Conservation (phyloP, 1,140 invertebrate species). For the Hyphantria cunea region DNA sequence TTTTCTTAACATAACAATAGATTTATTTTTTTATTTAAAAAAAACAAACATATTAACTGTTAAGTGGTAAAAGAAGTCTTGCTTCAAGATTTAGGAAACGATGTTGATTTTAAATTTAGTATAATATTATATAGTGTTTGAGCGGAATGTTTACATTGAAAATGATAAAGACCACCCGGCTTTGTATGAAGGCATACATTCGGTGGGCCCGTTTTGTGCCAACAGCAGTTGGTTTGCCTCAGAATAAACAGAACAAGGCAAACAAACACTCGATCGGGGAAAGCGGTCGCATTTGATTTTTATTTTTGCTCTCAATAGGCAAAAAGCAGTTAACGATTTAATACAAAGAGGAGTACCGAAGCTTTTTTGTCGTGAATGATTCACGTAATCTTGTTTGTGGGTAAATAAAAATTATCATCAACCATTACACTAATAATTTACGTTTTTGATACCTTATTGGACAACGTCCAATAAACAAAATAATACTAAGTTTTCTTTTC, state of each 20-base stretch:
- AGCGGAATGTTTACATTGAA: conserved; percentile 66
- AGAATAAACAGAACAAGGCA: conserved; percentile 60
- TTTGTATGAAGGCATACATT: conserved; percentile 46
- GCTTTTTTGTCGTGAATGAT: conserved; percentile 24
- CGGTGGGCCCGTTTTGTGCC: conserved; percentile 49
- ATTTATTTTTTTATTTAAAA: conserved; percentile 13
- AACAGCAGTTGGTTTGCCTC: conserved; percentile 70
- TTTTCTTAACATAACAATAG: conserved; percentile 1
- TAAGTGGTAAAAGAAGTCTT: conserved; percentile 35
- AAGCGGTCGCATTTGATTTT: conserved; percentile 64
- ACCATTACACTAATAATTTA: no score
- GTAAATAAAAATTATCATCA: neutral
- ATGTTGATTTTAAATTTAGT: conserved; percentile 71
- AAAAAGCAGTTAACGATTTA: conserved; percentile 37
- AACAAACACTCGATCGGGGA: conserved; percentile 63
- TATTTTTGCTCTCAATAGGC: conserved; percentile 34
- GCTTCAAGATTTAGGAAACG: conserved; percentile 27
- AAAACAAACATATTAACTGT: conserved; percentile 40
- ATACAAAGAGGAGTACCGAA: conserved; percentile 30
- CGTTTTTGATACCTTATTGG: no score
- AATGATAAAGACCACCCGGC: conserved; percentile 79
- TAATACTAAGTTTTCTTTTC: no score
- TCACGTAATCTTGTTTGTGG: conserved; percentile 14
- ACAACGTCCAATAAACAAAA: no score
- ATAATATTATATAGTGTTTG: conserved; percentile 65